Percentiles rank a stretch among this genome's conserved stretches.
These are phyloP conservation scores for Hippocampus guttulatus DNA, from an alignment of 2,113 vertebrate genomes.

Conservation along the genomic window DNA sequence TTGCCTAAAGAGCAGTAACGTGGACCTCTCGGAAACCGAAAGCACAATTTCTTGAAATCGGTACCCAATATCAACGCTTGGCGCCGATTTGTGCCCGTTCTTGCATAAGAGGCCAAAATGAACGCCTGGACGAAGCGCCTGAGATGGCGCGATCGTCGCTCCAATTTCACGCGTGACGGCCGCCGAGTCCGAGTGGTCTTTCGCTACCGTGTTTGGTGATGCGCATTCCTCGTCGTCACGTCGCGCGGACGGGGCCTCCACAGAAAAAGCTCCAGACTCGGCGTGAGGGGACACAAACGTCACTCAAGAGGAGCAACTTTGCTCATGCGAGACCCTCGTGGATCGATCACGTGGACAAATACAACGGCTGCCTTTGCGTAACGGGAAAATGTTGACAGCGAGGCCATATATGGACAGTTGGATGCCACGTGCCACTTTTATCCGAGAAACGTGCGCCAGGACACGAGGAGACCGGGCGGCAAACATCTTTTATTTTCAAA, in stretches of 20 bases:
- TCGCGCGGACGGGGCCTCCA: neutral
- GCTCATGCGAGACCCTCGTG: neutral
- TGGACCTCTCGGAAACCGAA: neutral
- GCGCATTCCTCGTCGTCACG: constrained; percentile 8
- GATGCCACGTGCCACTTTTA: neutral
- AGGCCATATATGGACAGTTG: constrained; percentile 17
- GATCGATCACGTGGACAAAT: neutral
- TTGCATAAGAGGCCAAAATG: neutral
- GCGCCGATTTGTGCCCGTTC: neutral
- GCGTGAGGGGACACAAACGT: neutral
- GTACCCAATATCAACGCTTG: too few species aligned
- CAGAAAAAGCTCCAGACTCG: constrained; percentile 17
- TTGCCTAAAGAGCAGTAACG: neutral
- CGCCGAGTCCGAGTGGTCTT: neutral
- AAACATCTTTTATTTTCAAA: constrained; percentile 12
- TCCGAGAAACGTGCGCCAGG: neutral
- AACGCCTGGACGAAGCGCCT: neutral
- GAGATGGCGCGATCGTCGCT: neutral
- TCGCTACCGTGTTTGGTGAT: neutral
- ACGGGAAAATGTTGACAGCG: constrained; percentile 46
- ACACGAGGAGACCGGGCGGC: neutral
- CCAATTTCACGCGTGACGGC: neutral
- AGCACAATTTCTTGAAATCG: neutral
- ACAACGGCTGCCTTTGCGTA: constrained; percentile 35
- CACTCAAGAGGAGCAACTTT: too few species aligned